These are phyloP conservation scores for Papilio glaucus DNA, from an alignment of 1,140 invertebrate species.

Conservation along the genomic window DNA sequence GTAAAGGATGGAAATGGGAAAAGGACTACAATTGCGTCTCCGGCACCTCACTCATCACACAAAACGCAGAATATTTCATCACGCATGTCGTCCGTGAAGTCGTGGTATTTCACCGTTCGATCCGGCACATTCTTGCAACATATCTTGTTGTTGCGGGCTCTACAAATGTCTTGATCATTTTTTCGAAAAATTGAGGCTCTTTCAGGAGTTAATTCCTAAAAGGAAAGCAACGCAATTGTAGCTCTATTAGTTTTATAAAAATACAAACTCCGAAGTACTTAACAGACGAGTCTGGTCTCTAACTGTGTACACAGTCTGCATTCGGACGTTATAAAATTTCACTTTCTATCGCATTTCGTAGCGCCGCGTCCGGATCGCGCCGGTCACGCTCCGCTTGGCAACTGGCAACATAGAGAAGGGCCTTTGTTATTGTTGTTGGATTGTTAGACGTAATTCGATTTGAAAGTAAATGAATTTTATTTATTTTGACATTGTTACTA, in stretches of 20 bases:
- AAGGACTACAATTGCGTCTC: no score
- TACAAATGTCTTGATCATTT: no score
- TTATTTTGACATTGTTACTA: neutral
- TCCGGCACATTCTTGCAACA: no score
- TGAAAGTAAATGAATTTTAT: neutral
- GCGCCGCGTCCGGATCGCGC: neutral
- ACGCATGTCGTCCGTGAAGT: no score
- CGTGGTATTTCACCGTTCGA: no score
- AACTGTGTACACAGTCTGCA: neutral
- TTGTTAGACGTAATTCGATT: neutral
- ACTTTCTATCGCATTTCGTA: slow-evolving; percentile 23
- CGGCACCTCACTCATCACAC: no score
- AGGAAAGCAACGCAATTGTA: no score
- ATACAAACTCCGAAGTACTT: neutral
- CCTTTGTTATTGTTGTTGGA: slow-evolving; percentile 9
- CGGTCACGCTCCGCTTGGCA: neutral
- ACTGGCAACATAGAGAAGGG: neutral
- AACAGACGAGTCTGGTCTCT: neutral
- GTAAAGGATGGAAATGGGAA: no score
- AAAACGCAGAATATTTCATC: no score
- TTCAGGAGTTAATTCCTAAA: no score
- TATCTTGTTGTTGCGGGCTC: no score
- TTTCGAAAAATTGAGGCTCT: no score
- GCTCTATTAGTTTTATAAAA: neutral
- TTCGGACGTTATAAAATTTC: slow-evolving; percentile 3